Evolutionary conservation across 2,113 vertebrate genomes (phyloP).

Genomic region (Oxygymnocypris stewartii): DNA sequence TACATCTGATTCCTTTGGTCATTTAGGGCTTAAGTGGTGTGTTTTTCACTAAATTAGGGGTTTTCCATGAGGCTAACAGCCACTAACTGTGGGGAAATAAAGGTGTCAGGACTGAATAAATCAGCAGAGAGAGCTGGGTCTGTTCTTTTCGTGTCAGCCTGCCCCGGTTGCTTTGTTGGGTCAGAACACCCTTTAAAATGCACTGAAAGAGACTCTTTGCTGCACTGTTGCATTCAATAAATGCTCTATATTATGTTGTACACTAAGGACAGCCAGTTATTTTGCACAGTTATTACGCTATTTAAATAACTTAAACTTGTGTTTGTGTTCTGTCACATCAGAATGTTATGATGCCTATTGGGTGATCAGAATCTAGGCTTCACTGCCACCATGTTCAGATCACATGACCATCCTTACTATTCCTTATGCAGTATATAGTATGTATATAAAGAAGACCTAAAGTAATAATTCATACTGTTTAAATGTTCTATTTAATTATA

Average conservation of each 20-base stretch:
- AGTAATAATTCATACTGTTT: no score
- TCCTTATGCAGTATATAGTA: background rate
- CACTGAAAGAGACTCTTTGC: background rate
- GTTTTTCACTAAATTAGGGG: background rate
- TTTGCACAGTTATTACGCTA: background rate
- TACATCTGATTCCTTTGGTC: background rate
- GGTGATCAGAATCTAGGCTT: background rate
- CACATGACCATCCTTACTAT: background rate
- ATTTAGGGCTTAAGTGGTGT: background rate
- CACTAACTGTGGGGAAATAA: background rate
- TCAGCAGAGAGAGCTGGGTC: background rate
- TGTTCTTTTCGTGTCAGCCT: conserved; percentile 41
- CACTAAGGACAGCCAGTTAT: background rate
- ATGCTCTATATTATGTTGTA: background rate
- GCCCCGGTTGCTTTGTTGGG: background rate
- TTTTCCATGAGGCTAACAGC: conserved; percentile 12
- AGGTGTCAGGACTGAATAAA: conserved; percentile 19
- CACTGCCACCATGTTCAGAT: background rate
- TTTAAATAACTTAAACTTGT: background rate
- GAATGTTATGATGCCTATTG: background rate
- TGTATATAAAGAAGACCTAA: background rate
- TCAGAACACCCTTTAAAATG: conserved; percentile 12
- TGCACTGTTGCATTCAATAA: background rate
- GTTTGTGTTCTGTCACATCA: background rate
- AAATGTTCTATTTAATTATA: no score